These are phyloP conservation scores for Proterorhinus semilunaris DNA, from an alignment of 2,113 vertebrate genomes.

Conservation along the genomic window DNA sequence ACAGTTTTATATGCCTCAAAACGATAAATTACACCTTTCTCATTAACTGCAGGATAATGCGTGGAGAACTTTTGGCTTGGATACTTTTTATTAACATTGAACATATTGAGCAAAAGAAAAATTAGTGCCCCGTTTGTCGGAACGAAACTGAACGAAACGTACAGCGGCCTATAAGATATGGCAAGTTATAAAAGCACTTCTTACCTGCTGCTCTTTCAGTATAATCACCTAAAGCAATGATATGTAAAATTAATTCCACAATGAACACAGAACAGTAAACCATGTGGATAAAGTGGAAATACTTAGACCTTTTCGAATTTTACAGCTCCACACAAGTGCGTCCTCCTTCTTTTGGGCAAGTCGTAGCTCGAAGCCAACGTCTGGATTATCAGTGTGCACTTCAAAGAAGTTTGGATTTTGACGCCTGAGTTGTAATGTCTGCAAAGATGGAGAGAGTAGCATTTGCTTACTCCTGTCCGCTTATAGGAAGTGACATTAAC, in stretches of 20 bases:
- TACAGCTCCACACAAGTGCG: slow-evolving; percentile 13
- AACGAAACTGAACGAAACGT: too few relatives aligned
- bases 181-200: neutral
- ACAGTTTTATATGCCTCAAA: too few relatives aligned
- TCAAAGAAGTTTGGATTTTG: slow-evolving; percentile 26
- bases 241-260: neutral
- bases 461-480: neutral
- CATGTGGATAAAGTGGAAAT: neutral
- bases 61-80: too few relatives aligned
- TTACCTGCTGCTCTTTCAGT: neutral
- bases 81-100: too few relatives aligned
- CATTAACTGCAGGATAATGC: too few relatives aligned
- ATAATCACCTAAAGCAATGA: neutral
- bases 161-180: too few relatives aligned
- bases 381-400: slow-evolving; percentile 19
- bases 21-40: too few relatives aligned
- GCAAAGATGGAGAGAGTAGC: neutral
- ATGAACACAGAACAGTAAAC: too few relatives aligned
- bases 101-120: too few relatives aligned
- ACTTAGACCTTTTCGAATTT: slow-evolving; percentile 16
- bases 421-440: slow-evolving; percentile 18
- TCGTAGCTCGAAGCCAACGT: neutral
- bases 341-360: neutral
- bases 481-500: too few relatives aligned
- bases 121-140: too few relatives aligned